phyloP scores from a whole-genome alignment of 2,888 invertebrate species.

The Conistra vaccinii region DNA sequence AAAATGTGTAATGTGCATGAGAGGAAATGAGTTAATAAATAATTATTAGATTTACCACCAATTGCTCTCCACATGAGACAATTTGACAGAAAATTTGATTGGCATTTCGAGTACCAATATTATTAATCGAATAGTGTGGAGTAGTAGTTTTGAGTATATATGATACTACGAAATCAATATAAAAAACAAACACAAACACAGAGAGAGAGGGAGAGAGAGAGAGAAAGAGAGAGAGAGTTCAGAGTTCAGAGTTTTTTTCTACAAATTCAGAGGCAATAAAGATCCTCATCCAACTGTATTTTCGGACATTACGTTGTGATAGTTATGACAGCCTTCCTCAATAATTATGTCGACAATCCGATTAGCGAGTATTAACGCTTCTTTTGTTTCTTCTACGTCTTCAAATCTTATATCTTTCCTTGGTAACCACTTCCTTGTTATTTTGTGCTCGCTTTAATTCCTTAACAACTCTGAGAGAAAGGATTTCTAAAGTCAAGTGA shows the following conservation, averaged over 20 bases:
- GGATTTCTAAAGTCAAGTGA: slow-evolving; percentile 46
- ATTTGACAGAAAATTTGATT: background rate
- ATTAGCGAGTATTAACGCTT: slow-evolving; percentile 13
- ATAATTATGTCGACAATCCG: slow-evolving; percentile 6
- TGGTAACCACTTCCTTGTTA: slow-evolving; percentile 24
- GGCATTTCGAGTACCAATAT: too few relatives aligned
- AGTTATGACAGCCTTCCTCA: background rate
- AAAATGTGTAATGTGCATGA: too few relatives aligned
- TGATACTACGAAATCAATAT: background rate
- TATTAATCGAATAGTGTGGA: background rate
- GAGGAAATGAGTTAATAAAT: too few relatives aligned
- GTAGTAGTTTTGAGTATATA: too few relatives aligned
- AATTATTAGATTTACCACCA: too few relatives aligned
- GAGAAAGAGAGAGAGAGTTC: too few relatives aligned
- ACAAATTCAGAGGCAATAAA: background rate
- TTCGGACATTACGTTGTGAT: background rate
- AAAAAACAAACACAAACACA: too few relatives aligned
- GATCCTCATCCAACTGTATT: background rate
- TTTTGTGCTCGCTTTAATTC: slow-evolving; percentile 27
- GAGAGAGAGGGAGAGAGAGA: too few relatives aligned
- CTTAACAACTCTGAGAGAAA: slow-evolving; percentile 33
- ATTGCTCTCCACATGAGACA: background rate
- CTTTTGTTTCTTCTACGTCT: background rate
- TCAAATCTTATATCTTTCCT: slow-evolving; percentile 1
- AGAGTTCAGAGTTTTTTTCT: too few relatives aligned